Evolutionary conservation across 2,797 vertebrate species (phyloP).

Genomic region (Spheniscus humboldti): DNA sequence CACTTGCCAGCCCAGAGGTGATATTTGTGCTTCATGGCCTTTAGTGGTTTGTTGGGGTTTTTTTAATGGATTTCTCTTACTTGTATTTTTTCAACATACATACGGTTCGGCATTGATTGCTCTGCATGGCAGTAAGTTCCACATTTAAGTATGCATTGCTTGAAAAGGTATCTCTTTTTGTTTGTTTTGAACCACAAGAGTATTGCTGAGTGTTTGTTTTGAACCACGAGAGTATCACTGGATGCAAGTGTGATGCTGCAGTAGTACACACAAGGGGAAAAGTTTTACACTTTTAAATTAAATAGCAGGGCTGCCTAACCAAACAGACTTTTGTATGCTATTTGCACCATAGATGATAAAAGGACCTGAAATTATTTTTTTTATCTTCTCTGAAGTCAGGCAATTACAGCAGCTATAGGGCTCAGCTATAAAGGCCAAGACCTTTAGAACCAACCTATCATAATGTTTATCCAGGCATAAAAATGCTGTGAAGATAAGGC

Average conservation of each 20-base stretch:
- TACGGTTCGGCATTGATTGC: not conserved
- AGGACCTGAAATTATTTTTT: not conserved
- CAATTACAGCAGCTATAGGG: not conserved
- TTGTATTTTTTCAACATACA: not conserved
- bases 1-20: not conserved
- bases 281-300: not conserved
- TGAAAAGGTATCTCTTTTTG: not conserved
- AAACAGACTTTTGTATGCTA: accelerated
- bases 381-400: not conserved
- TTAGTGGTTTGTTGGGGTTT: not conserved
- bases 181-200: not conserved
- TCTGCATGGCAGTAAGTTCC: not conserved
- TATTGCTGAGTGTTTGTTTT: not conserved
- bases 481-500: not conserved
- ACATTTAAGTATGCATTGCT: not conserved
- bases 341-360: not conserved
- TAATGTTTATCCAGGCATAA: not conserved
- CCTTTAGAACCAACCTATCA: not conserved
- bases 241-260: not conserved
- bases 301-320: not conserved
- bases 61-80: not conserved
- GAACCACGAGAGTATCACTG: not conserved
- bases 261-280: not conserved
- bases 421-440: not conserved
- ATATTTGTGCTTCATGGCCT: not conserved